Percentiles rank a stretch among this genome's conserved stretches.
These are phyloP conservation scores for Dinomys branickii DNA, from an alignment of 2,113 vertebrate species.

Conservation along the genomic window DNA sequence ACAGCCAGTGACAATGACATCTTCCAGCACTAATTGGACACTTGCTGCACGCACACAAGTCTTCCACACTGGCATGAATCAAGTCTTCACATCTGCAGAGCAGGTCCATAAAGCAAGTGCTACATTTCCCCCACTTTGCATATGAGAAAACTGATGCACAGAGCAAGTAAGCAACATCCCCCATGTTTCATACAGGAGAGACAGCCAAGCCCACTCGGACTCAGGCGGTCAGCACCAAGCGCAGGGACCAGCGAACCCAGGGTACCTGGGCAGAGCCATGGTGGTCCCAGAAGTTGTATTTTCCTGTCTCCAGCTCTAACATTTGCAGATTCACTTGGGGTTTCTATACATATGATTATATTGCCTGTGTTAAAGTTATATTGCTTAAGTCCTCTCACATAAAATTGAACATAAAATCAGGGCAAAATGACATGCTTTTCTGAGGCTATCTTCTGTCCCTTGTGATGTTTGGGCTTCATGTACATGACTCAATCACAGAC, in stretches of 20 bases:
- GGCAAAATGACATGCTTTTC: not conserved
- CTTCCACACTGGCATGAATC: fast-evolving
- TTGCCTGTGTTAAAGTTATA: not conserved
- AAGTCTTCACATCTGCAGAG: not conserved
- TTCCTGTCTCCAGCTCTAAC: not conserved
- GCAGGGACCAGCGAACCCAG: not conserved
- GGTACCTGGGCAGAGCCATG: not conserved
- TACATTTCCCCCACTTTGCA: fast-evolving
- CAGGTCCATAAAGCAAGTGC: not conserved
- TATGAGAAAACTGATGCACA: not conserved
- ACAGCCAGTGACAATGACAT: not conserved
- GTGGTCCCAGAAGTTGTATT: no score
- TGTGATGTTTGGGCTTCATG: not conserved
- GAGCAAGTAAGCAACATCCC: no score
- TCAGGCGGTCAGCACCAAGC: fast-evolving
- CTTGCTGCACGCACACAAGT: fast-evolving
- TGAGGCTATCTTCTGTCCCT: not conserved
- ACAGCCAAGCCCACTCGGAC: not conserved
- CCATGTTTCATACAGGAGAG: fast-evolving
- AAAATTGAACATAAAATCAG: not conserved
- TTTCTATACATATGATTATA: not conserved
- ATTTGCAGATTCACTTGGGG: not conserved
- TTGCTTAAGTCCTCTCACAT: not conserved
- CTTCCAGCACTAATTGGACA: not conserved
- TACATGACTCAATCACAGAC: not conserved